Evolutionary conservation across 2,888 invertebrate genomes (phyloP).

Genomic region (Acleris sparsana): DNA sequence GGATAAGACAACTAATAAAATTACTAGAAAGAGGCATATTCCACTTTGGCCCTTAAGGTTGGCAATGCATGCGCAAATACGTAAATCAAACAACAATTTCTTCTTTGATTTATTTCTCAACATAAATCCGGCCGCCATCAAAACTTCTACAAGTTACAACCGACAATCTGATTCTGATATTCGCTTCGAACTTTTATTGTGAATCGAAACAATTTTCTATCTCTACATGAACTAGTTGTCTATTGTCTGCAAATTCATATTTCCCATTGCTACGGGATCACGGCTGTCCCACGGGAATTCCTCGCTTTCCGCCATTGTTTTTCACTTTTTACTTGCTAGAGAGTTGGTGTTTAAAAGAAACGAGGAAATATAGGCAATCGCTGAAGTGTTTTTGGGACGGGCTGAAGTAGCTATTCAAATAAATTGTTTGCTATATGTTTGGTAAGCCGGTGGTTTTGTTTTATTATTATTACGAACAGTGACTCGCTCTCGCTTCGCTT

Average conservation of each 20-base stretch:
- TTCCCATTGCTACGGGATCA: constrained; percentile 45
- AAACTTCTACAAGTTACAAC: neutral
- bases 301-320: constrained; percentile 18
- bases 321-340: constrained; percentile 21
- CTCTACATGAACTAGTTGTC: constrained; percentile 2
- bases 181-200: neutral
- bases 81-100: neutral
- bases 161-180: neutral
- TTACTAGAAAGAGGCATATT: too few relatives aligned
- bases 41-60: too few relatives aligned
- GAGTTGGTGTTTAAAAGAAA: constrained; percentile 19
- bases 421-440: constrained; percentile 5
- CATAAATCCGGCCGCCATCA: neutral
- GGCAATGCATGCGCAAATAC: neutral
- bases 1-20: too few relatives aligned
- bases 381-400: constrained; percentile 7
- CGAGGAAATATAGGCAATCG: constrained; percentile 20
- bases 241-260: constrained; percentile 45
- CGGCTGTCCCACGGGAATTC: constrained; percentile 50
- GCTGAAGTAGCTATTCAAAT: neutral
- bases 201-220: neutral
- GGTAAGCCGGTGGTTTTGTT: neutral
- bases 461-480: too few relatives aligned
- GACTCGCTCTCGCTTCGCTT: too few relatives aligned
- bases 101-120: neutral